Percentiles rank a stretch among this genome's conserved stretches.
Conservation (phyloP, 1,140 invertebrate genomes). For the Halesus radiatus region DNA sequence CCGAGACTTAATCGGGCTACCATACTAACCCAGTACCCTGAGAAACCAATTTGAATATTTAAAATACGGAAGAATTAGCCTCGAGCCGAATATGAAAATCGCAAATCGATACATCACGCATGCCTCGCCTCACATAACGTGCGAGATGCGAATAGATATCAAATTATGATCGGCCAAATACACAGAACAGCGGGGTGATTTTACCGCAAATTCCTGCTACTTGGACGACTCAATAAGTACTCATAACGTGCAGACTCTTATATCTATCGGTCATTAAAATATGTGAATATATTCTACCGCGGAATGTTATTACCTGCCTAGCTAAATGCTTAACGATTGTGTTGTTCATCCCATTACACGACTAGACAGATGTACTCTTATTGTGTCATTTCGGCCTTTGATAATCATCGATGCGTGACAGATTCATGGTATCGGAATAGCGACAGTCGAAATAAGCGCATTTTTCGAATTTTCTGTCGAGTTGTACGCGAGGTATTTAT, state of each 20-base stretch:
- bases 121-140: conserved; percentile 2
- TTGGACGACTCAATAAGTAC: background rate
- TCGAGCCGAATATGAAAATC: conserved; percentile 14
- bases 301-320: background rate
- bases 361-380: background rate
- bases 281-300: background rate
- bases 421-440: conserved; percentile 2
- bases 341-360: no score
- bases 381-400: background rate
- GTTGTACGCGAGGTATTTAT: conserved; percentile 22
- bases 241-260: background rate
- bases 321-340: background rate
- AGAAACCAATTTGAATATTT: conserved; percentile 18
- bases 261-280: background rate
- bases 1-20: conserved; percentile 20
- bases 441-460: conserved; percentile 14
- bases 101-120: conserved; percentile 28
- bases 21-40: conserved; percentile 21
- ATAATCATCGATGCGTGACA: conserved; percentile 4
- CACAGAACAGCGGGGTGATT: background rate
- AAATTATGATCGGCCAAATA: background rate
- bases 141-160: background rate
- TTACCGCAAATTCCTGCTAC: conserved; percentile 2
- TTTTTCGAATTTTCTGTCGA: conserved; percentile 5
- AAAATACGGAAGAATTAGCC: conserved; percentile 4